These are phyloP conservation scores for Macropodus opercularis DNA, from an alignment of 2,797 vertebrate species.

Conservation along the genomic window DNA sequence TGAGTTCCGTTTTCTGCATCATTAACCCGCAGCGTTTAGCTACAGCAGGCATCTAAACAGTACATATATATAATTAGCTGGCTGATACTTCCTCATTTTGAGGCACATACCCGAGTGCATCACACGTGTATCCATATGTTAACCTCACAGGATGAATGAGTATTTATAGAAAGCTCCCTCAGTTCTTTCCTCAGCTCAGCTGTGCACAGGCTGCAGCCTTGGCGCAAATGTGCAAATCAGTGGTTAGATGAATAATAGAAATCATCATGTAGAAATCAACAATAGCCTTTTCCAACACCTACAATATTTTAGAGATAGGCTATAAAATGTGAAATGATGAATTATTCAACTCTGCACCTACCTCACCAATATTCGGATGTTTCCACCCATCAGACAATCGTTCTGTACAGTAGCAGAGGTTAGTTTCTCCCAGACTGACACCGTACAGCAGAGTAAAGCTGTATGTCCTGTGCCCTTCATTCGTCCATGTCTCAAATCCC, in stretches of 20 bases:
- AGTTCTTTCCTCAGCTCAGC: background rate
- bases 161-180: background rate
- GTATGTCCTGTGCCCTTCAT: slow-evolving; percentile 24
- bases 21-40: slow-evolving; percentile 40
- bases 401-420: slow-evolving; percentile 6
- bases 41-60: slow-evolving; percentile 26
- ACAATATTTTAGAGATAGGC: background rate
- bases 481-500: slow-evolving; percentile 26
- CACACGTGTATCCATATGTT: background rate
- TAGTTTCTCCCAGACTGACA: slow-evolving; percentile 12
- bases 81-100: slow-evolving; percentile 1
- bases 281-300: no score
- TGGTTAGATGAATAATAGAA: slow-evolving; percentile 15
- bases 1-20: slow-evolving; percentile 28
- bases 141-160: slow-evolving; percentile 2
- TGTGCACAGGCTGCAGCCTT: no score
- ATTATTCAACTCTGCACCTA: background rate
- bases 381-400: slow-evolving; percentile 28
- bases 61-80: slow-evolving; percentile 20
- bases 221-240: slow-evolving; percentile 12
- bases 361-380: background rate
- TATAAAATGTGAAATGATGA: background rate
- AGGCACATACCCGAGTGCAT: background rate
- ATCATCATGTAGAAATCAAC: no score
- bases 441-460: slow-evolving; percentile 19